Percentiles rank a stretch among this genome's conserved stretches.
Evolutionary conservation across 1,140 invertebrate genomes (phyloP).

Genomic region (Achatina immaculata): DNA sequence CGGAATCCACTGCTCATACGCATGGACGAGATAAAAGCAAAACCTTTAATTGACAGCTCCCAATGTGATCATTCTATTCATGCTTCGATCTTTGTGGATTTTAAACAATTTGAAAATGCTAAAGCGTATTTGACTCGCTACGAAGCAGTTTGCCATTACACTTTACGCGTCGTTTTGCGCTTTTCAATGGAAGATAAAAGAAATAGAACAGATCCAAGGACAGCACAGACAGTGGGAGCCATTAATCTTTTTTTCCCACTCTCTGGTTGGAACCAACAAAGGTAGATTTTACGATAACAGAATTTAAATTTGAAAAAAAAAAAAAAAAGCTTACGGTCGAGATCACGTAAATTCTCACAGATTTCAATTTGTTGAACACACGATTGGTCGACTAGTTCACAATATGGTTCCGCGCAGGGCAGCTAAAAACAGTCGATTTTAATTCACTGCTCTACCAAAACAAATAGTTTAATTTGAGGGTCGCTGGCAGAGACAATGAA

Average conservation of each 20-base stretch:
- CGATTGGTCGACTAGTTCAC: not conserved
- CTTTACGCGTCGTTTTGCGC: not conserved
- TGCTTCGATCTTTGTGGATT: not conserved
- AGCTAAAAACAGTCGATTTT: conserved; percentile 1
- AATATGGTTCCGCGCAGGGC: not conserved
- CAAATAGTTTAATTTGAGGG: conserved; percentile 8
- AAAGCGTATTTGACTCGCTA: not conserved
- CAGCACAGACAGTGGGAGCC: not conserved
- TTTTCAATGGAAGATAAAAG: conserved; percentile 1
- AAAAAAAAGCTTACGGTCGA: too few species aligned
- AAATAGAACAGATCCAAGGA: not conserved
- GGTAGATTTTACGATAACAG: not conserved
- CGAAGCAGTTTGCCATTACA: not conserved
- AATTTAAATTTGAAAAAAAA: not conserved
- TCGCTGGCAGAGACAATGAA: not conserved
- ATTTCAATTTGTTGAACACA: conserved; percentile 9
- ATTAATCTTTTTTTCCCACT: not conserved
- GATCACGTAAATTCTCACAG: conserved; percentile 1
- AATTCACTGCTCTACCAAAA: conserved; percentile 12
- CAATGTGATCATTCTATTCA: not conserved
- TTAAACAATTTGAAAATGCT: conserved; percentile 1
- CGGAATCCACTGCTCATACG: conserved; percentile 10
- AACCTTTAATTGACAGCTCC: conserved; percentile 11
- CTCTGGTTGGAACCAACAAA: not conserved
- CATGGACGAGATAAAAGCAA: not conserved